Evolutionary conservation across 2,797 vertebrate species (phyloP).

Genomic region (Tenualosa thibaudeaui): DNA sequence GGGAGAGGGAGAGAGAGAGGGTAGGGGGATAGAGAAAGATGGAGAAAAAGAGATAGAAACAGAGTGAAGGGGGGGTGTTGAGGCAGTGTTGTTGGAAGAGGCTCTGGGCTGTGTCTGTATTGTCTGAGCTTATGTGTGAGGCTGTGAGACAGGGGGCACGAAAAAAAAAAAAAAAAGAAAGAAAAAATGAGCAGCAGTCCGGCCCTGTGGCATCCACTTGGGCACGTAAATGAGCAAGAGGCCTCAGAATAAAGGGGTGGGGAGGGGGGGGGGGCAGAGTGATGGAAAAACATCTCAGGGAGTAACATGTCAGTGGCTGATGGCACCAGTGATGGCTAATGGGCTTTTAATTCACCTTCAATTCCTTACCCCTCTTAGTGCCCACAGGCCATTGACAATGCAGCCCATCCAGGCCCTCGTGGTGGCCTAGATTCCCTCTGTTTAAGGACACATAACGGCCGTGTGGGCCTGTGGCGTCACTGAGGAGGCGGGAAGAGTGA

Average conservation of each 20-base stretch:
- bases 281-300: constrained; percentile 56
- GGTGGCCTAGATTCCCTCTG: constrained; percentile 67
- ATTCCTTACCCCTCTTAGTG: constrained; percentile 56
- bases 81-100: constrained; percentile 57
- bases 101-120: constrained; percentile 11
- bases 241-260: constrained; percentile 32
- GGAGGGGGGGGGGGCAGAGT: constrained; percentile 41
- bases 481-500: neutral
- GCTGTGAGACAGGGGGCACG: constrained; percentile 34
- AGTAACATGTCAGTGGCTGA: constrained; percentile 57
- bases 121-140: constrained; percentile 28
- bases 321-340: constrained; percentile 74
- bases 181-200: constrained; percentile 49
- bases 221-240: constrained; percentile 48
- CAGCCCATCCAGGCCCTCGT: constrained; percentile 40
- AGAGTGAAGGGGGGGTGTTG: constrained; percentile 31
- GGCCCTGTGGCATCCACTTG: constrained; percentile 46
- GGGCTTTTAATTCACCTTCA: constrained; percentile 75
- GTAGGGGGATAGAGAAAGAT: neutral
- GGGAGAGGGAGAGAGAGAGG: neutral
- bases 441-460: constrained; percentile 35
- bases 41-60: neutral
- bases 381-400: constrained; percentile 60
- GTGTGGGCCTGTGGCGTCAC: neutral
- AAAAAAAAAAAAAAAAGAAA: neutral